Base-by-base conservation (phyloP, 2,797 vertebrate genomes). In the Serranus cabrilla region DNA sequence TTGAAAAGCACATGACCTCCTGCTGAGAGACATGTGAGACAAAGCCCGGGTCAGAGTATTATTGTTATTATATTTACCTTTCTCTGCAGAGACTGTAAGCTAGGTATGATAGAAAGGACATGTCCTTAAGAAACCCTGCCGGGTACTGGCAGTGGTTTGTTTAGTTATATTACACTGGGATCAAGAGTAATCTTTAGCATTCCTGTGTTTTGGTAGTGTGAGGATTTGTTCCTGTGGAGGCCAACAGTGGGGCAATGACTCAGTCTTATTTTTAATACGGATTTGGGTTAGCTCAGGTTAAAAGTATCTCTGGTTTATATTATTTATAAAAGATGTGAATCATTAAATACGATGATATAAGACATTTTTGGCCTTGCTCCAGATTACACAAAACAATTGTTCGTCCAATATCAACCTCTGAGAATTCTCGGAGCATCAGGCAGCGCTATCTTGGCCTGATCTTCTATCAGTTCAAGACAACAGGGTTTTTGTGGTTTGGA, bases 21-120 rank as follows among this genome's bases (percentile, higher is more conserved):
- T 86, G 88, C 86, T 91, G 87, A 81, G 79, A 89, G 78, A 71
- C 89, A 91, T 85, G 82, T 89, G 84, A 90, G 87, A 59, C 49
- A 55, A 59, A 81, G 68, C 59, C 74, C 65, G 56, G 43, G 56
- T 51, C 34, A 14, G 43, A 4, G 20, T 58, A 11, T 25, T 45
- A 14, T 16, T 46, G 8, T 17, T 67, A 42, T 54, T 51, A 27
- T 50, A 64, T 45, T 34, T 23, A 78, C 40, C 49, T 81, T 62
- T 11, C 39, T 27, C 71, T 61, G 69, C 63, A 76, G 79, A 54
- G 54, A 84, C 1, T 1, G 6, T 45, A 17, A 45, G 16, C 27
- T 34, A 62, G 43, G 31, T 78, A 23, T 51, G 68, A 87, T 20
- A 62, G 11, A 82, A 37, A 3, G 5, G 42, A 20, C 27, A 20